Evolutionary conservation across 2,113 vertebrate species (phyloP), one percentile per base, ranked within the genome.

Genomic region (Osmerus mordax): DNA sequence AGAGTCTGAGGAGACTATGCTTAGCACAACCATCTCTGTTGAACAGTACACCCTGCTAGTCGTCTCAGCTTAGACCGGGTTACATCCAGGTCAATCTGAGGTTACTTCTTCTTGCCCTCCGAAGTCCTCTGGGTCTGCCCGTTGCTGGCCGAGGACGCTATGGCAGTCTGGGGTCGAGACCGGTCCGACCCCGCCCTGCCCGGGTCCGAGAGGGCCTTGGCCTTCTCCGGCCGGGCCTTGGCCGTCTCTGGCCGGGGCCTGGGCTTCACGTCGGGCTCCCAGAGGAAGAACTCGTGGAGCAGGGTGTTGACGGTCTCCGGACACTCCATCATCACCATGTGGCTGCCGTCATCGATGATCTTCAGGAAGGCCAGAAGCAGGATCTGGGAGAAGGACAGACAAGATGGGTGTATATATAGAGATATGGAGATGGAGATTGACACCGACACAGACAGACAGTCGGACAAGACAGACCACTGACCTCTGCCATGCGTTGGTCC

Each of bases 321-420:
- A 71, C 96, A 99, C 87, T 99, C 97, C 86, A 99, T 91, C 97
- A 99, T 99, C 78, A 99, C 92, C 97, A 99, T 99, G 92, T 99
- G 97, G 87, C 97, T 99, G 69, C 96, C 97, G 19, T 98, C 96
- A 0, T 98, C 95, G n/a, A 99, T 94, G 64, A 98, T 91, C 84
- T 99, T 99, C 73, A 99, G 92, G 87, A 98, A 99, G 3, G 94
- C 95, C 67, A 99, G 89, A 3, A 98, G 90, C 59, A 99, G 93
- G 83, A 99, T 99, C 97, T 99, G 88, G 68, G 36, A 65, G 16
- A 73, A 72, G 32, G 16, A 71, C 3, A 77, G 14, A 72, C 14
- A 12, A 47, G 41, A 12, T 12, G 41, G 41, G 41, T 11, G 41
- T 47, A 2, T 36, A 36, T 36, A 32, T 3, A 54, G 52, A 4